phyloP scores from a whole-genome alignment of 2,797 vertebrate genomes.

The Acridotheres tristis region DNA sequence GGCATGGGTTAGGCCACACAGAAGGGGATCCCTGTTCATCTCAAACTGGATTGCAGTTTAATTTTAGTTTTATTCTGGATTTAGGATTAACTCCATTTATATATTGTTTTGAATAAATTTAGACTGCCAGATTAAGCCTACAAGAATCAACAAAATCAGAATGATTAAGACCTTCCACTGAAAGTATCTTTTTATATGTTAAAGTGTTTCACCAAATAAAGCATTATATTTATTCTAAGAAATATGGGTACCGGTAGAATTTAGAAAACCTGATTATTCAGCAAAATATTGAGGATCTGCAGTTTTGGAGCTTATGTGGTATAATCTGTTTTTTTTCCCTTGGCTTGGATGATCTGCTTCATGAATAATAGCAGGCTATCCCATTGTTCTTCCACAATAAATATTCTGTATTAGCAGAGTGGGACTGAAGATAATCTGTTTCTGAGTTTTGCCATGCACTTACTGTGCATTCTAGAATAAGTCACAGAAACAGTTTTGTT shows the following conservation, averaged over 20 bases:
- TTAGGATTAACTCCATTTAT: background rate
- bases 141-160: background rate
- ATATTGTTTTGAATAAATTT: background rate
- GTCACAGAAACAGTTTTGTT: background rate
- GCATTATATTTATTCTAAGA: background rate
- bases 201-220: background rate
- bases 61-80: background rate
- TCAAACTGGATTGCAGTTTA: background rate
- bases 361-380: background rate
- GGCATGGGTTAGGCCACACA: background rate
- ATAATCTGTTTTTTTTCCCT: background rate
- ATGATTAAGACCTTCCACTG: background rate
- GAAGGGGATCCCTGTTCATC: background rate
- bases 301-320: background rate
- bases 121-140: background rate
- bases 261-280: background rate
- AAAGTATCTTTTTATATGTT: background rate
- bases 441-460: conserved; percentile 5
- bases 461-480: background rate
- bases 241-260: background rate
- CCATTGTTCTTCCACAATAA: background rate
- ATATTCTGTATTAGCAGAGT: background rate
- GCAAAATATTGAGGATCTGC: background rate
- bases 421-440: background rate
- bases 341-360: background rate